A percentile compares a stretch with the other conserved stretches of the same genome.
These are phyloP conservation scores for Enteromius fasciolatus DNA, from an alignment of 2,797 vertebrate genomes.

Conservation along the genomic window DNA sequence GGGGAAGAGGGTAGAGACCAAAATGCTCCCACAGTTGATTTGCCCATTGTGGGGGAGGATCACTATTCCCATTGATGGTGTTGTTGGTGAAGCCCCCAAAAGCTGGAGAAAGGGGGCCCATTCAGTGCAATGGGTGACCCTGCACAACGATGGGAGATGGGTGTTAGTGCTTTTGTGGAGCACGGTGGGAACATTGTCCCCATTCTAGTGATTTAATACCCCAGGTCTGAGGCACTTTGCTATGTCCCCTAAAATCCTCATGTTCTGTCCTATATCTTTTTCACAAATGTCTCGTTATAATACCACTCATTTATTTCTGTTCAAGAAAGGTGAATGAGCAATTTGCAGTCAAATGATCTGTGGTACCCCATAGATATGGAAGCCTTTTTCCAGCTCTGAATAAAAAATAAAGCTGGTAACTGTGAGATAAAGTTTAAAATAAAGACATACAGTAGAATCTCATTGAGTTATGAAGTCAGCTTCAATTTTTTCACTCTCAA, in stretches of 20 bases:
- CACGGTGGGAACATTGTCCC: slow-evolving; percentile 78
- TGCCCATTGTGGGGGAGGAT: slow-evolving; percentile 75
- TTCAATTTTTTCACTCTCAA: not conserved
- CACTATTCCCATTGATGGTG: slow-evolving; percentile 77
- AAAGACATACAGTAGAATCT: not conserved
- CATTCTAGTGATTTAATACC: slow-evolving; percentile 68
- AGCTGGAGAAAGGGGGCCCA: slow-evolving; percentile 70
- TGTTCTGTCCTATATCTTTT: slow-evolving; percentile 31
- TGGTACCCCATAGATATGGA: not conserved
- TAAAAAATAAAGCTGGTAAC: not conserved
- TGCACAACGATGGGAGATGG: slow-evolving; percentile 69
- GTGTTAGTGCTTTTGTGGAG: slow-evolving; percentile 73
- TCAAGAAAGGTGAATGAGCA: slow-evolving; percentile 15
- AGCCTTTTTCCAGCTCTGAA: not conserved
- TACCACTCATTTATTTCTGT: slow-evolving; percentile 5
- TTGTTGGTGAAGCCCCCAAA: slow-evolving; percentile 73
- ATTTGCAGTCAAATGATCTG: slow-evolving; percentile 12
- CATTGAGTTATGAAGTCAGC: not conserved
- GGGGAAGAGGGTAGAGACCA: slow-evolving; percentile 60
- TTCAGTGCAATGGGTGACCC: slow-evolving; percentile 68
- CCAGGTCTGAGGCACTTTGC: slow-evolving; percentile 59
- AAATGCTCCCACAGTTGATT: slow-evolving; percentile 75
- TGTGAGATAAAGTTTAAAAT: not conserved
- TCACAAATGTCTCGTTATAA: slow-evolving; percentile 25
- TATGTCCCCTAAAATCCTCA: slow-evolving; percentile 42